These are phyloP conservation scores for Corapipo altera DNA, from an alignment of 2,113 vertebrate genomes.

Conservation along the genomic window DNA sequence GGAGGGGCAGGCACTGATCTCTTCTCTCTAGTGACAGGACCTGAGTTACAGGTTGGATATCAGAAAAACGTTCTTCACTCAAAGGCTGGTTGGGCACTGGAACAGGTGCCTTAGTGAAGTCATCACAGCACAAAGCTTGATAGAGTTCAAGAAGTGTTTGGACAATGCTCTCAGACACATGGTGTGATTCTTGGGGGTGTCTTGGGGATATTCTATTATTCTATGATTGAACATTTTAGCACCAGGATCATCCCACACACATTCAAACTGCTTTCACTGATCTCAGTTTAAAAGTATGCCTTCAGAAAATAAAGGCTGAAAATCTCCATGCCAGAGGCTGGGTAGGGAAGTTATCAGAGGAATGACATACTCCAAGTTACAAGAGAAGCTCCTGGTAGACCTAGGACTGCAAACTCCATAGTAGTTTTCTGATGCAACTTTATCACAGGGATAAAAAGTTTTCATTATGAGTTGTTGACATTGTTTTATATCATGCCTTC, in stretches of 20 bases:
- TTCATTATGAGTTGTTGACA: background rate
- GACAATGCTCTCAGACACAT: background rate
- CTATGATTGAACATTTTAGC: background rate
- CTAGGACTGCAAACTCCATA: background rate
- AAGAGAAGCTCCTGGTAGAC: background rate
- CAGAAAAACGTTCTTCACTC: accelerated
- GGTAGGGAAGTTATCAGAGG: background rate
- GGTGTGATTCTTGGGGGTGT: background rate
- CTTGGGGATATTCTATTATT: background rate
- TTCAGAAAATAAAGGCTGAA: background rate
- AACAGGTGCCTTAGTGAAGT: background rate
- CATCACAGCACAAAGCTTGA: background rate
- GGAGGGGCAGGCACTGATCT: background rate
- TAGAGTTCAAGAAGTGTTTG: accelerated
- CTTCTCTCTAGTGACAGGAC: background rate
- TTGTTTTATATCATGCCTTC: background rate
- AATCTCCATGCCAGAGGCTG: background rate
- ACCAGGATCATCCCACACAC: background rate
- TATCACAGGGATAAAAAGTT: background rate
- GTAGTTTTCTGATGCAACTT: background rate
- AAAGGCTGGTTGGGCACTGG: accelerated
- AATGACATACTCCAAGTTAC: background rate
- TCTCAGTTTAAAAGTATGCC: background rate
- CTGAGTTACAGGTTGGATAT: background rate
- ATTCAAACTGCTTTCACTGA: background rate